Conservation (phyloP, 2,888 invertebrate genomes). For the Odontocolon sp. region DNA sequence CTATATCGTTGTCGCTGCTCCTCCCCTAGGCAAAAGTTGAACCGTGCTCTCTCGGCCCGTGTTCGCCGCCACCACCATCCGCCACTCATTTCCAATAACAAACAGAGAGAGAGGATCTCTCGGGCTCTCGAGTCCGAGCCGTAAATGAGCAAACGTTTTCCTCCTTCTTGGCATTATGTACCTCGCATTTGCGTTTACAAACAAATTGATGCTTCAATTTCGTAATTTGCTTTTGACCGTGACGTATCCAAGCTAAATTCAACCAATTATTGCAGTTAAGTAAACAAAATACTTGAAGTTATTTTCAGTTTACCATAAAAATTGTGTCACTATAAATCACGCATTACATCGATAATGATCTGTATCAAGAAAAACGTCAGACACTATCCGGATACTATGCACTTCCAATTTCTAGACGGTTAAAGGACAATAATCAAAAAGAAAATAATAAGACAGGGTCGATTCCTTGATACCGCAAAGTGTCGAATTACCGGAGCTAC, state of each 20-base stretch:
- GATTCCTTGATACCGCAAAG: too few species aligned
- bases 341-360: too few species aligned
- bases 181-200: background rate
- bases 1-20: background rate
- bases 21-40: slow-evolving; percentile 51
- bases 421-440: too few species aligned
- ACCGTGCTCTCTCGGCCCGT: slow-evolving; percentile 45
- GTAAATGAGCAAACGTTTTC: slow-evolving; percentile 55
- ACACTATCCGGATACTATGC: too few species aligned
- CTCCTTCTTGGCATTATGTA: slow-evolving; percentile 27
- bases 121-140: slow-evolving; percentile 50
- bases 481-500: too few species aligned
- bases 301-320: too few species aligned
- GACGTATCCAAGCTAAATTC: background rate
- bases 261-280: background rate
- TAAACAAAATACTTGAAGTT: background rate
- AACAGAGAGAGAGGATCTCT: slow-evolving; percentile 48
- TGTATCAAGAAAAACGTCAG: too few species aligned
- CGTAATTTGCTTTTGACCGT: slow-evolving; percentile 23
- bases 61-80: slow-evolving; percentile 31
- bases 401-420: too few species aligned
- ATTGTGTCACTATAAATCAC: too few species aligned
- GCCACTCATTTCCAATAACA: slow-evolving; percentile 51
- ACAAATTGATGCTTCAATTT: slow-evolving; percentile 25
- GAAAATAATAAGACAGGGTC: too few species aligned